phyloP scores from a whole-genome alignment of 2,113 vertebrate genomes.

The Cromileptes altivelis region DNA sequence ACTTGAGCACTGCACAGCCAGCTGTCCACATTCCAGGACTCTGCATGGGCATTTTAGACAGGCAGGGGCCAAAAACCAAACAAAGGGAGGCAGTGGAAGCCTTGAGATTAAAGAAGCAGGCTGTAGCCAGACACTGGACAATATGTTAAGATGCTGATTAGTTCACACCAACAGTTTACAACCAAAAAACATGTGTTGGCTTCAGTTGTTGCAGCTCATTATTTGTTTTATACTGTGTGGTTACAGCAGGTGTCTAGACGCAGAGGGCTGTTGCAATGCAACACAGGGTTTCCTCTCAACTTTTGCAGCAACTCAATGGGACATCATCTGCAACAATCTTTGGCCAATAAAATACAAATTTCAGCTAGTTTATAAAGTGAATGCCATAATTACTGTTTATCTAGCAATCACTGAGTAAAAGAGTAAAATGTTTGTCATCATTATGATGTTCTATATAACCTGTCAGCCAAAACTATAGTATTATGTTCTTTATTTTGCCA shows the following conservation, averaged over 20 bases:
- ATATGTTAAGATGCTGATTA: background rate
- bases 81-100: background rate
- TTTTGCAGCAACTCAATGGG: too few species aligned
- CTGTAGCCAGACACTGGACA: background rate
- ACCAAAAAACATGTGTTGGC: background rate
- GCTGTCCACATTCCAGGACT: constrained; percentile 28
- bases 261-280: background rate
- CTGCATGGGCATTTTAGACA: constrained; percentile 9
- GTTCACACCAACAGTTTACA: background rate
- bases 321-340: background rate
- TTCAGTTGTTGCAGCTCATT: background rate
- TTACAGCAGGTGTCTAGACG: background rate
- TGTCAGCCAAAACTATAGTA: background rate
- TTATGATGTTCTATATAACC: background rate
- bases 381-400: background rate
- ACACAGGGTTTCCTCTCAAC: background rate
- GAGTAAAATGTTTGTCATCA: background rate
- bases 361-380: background rate
- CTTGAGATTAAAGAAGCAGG: constrained; percentile 16
- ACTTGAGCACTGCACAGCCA: background rate
- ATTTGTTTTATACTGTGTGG: background rate
- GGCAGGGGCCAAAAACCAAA: background rate
- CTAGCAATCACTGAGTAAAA: background rate
- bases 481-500: background rate
- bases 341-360: background rate